Evolutionary conservation across 1,140 invertebrate species (phyloP), one percentile per base, ranked within the genome.

Genomic region (Drosophila ananassae): DNA sequence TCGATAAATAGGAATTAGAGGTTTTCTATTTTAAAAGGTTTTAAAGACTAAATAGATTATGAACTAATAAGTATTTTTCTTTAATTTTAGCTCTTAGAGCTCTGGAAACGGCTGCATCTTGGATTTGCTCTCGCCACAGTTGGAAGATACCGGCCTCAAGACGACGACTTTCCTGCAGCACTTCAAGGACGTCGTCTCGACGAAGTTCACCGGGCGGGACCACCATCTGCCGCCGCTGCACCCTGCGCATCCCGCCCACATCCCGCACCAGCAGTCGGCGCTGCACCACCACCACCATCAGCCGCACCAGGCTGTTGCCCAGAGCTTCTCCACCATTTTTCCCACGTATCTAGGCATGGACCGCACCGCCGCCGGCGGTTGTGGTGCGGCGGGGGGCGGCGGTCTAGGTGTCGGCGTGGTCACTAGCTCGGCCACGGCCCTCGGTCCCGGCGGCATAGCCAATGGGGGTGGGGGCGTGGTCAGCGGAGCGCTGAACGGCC

Each of bases 401-500:
- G 89, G 85, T 28, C 62, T 90, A 90, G 93, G 63, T n/a, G 63
- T 67, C 2, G 63, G 93, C 76, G 93, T 92, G 30, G 90, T 92
- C 63, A 89, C 90, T 41, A 91, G 90, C 25, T 93, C 91, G 87
- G 93, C 79, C 91, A 92, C 93, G 61, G 93, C 93, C 79, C 92
- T 92, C 89, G 83, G 83, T 2, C 83, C 83, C 12, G 83, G 83
- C 25, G 83, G 83, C 12, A 68, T 87, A 13, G 73, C 63, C 8
- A 93, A 83, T 37, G 83, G 78, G 5, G 84, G 84, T 9, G 93
- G 79, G 0, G 89, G 78, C 17, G 85, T 92, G 92, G 91, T 93
- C 91, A 94, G 94, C 92, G 91, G 94, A 93, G 93, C 94, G 93
- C 93, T 93, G 92, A 92, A 93, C 93, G 93, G 94, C 92, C 83